Evolutionary conservation across 2,113 vertebrate species (phyloP).

Genomic region (Erythrolamprus reginae): DNA sequence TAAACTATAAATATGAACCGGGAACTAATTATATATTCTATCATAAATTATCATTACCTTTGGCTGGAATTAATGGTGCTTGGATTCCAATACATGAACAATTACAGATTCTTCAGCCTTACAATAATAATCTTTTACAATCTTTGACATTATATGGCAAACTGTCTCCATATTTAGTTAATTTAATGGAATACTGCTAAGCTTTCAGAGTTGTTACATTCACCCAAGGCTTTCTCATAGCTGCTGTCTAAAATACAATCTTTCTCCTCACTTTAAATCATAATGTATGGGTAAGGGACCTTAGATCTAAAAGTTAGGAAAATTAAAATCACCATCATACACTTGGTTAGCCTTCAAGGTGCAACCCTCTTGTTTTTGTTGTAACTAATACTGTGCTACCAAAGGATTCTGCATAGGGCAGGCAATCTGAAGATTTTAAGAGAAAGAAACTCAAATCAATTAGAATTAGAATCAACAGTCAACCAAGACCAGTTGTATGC

Average conservation of each 20-base stretch:
- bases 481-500: background rate
- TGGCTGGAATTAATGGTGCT: background rate
- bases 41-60: background rate
- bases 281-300: background rate
- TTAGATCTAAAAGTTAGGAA: background rate
- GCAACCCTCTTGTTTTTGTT: background rate
- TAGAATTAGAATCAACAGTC: background rate
- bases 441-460: background rate
- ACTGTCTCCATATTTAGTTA: background rate
- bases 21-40: background rate
- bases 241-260: background rate
- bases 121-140: too few species aligned
- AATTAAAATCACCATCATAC: background rate
- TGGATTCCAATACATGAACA: background rate
- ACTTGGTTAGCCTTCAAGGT: background rate
- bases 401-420: background rate
- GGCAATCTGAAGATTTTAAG: background rate
- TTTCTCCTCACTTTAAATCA: background rate
- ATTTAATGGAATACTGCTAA: background rate
- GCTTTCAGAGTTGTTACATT: background rate
- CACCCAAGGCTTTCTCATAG: background rate
- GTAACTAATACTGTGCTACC: background rate
- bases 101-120: background rate
- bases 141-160: background rate
- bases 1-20: background rate